phyloP scores from a whole-genome alignment of 2,113 vertebrate genomes.

The Nothoprocta pentlandii region DNA sequence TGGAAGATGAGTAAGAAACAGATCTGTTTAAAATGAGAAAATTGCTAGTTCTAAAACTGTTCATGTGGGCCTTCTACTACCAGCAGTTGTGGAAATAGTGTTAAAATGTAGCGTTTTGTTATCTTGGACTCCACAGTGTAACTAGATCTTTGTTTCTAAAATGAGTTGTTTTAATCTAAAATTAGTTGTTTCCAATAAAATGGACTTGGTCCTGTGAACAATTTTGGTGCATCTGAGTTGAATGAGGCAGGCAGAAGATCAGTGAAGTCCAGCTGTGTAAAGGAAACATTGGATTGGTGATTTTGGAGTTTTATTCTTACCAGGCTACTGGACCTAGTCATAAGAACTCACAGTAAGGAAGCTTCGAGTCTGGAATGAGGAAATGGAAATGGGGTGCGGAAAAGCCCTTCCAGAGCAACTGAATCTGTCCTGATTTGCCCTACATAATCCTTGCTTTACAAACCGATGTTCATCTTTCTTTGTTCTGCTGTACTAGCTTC shows the following conservation, averaged over 20 bases:
- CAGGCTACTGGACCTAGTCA: not conserved
- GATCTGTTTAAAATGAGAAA: not conserved
- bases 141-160: not conserved
- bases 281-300: not conserved
- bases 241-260: not conserved
- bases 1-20: not conserved
- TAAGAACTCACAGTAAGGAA: not conserved
- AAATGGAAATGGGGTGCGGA: not conserved
- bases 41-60: not conserved
- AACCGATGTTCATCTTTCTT: not conserved
- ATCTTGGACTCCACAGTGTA: too few relatives aligned
- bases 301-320: rapidly evolving
- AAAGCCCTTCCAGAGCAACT: not conserved
- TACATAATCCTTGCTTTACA: not conserved
- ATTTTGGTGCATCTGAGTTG: not conserved
- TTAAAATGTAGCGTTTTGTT: not conserved
- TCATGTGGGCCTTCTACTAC: not conserved
- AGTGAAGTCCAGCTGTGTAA: not conserved
- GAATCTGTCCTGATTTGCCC: not conserved
- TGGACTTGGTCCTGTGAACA: not conserved
- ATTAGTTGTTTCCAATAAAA: not conserved
- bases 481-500: not conserved
- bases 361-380: not conserved
- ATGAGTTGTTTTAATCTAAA: not conserved
- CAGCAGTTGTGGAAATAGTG: not conserved